These are phyloP conservation scores for Cyprinus carpio DNA, from an alignment of 2,113 vertebrate species.

Conservation along the genomic window DNA sequence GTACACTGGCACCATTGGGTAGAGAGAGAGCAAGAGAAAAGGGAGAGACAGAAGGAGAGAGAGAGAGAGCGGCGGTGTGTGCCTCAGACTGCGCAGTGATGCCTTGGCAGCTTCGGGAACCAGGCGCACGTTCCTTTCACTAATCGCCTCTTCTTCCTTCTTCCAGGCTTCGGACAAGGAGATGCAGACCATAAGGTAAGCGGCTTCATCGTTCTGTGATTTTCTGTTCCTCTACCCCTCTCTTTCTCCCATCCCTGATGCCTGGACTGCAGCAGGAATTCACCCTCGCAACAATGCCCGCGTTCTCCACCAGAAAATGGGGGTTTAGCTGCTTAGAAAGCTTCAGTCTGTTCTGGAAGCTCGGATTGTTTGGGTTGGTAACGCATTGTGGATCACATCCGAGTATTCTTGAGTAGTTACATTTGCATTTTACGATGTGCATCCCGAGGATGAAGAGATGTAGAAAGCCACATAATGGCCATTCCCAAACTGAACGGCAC, in stretches of 20 bases:
- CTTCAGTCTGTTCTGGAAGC: not conserved
- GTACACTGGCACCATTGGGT: conserved; percentile 50
- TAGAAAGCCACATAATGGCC: not conserved
- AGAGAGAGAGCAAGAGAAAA: conserved; percentile 29
- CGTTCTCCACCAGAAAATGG: not conserved
- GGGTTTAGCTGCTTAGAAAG: not conserved
- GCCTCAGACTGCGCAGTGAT: conserved; percentile 48
- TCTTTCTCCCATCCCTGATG: conserved; percentile 42
- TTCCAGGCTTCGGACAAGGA: conserved; percentile 68
- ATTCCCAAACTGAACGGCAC: not conserved
- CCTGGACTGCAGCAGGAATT: conserved; percentile 20
- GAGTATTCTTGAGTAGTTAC: not conserved
- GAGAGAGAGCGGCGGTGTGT: conserved; percentile 26
- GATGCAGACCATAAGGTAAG: conserved; percentile 74
- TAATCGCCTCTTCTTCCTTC: conserved; percentile 64
- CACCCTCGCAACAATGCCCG: not conserved
- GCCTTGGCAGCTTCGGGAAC: conserved; percentile 21
- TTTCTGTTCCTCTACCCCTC: conserved; percentile 32
- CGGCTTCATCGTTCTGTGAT: conserved; percentile 16
- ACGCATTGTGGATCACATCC: not conserved
- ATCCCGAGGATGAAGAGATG: conserved; percentile 1
- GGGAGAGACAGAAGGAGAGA: conserved; percentile 42
- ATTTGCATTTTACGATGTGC: not conserved
- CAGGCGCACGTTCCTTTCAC: conserved; percentile 41
- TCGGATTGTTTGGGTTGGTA: not conserved